Conservation (phyloP, 2,888 invertebrate genomes). For the Papilio protenor region DNA sequence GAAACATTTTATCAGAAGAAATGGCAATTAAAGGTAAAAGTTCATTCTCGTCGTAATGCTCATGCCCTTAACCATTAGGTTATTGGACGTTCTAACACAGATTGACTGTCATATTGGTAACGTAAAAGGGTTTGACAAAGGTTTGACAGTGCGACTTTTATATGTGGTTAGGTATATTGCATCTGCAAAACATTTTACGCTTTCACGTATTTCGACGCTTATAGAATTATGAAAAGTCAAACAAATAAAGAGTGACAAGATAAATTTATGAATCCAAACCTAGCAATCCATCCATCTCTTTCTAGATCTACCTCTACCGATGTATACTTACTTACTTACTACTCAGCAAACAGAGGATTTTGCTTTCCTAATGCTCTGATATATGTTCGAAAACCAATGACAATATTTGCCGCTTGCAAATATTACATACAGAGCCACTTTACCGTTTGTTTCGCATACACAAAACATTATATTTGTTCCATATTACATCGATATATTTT, state of each 20-base stretch:
- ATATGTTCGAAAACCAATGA: slow-evolving; percentile 24
- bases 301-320: too few relatives aligned
- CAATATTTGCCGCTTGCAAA: slow-evolving; percentile 10
- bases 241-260: background rate
- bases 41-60: background rate
- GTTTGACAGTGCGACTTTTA: background rate
- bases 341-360: slow-evolving; percentile 34
- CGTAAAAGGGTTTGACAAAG: slow-evolving; percentile 19
- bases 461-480: background rate
- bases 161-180: background rate
- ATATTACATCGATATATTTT: background rate
- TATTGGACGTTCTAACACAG: background rate
- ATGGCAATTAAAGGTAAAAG: too few relatives aligned
- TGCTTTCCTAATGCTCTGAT: slow-evolving; percentile 25
- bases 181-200: background rate
- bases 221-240: background rate
- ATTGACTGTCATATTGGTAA: slow-evolving; percentile 14
- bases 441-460: background rate
- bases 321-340: too few relatives aligned
- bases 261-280: background rate
- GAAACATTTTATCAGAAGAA: too few relatives aligned
- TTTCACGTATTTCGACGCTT: background rate
- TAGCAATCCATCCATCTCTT: too few relatives aligned
- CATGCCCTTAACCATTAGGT: background rate
- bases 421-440: background rate